Base-by-base conservation (phyloP, 1,140 invertebrate genomes). In the Heliothis virescens region DNA sequence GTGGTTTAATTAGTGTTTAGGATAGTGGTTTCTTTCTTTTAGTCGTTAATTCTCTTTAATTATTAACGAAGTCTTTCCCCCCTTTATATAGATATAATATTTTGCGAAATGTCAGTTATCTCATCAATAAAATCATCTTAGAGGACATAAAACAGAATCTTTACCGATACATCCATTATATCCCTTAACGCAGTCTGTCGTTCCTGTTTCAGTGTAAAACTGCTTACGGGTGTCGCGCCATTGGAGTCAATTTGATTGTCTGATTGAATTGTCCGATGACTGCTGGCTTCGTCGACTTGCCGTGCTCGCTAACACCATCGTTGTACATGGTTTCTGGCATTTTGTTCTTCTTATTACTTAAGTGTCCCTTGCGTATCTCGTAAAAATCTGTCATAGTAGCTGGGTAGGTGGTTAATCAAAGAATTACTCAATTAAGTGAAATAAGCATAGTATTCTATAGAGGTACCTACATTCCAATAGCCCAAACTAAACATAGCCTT, bases 241-340 rank as follows among this genome's bases (percentile, higher is more conserved):
- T 48, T 21, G 63, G 76, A 84, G 76, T 79, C 80, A 84, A 80
- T 82, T 80, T 79, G 79, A 75, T 81, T 71, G 55, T n/a, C 76
- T 82, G 79, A 85, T 82, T 83, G 77, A 77, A 83, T 69, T 76
- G 79, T 81, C 79, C 63, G 73, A 76, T 60, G 16, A 80, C 52
- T 52, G 41, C 60, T 52, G 48, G 18, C 63, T 67, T 78, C 69
- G 62, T 69, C 62, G 62, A 15, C 62, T 78, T 18, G 16, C 63
- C 34, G 67, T 34, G 26, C 50, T 26, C 48, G 34, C 18, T 69
- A 69, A 78, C 50, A 78, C 52, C 74, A 63, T 53, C 52, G n/a
- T 57, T 41, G 9, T 41, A 41, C 34, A 41, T 41, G 34, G 34
- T 7, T 5, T 41, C 34, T 41, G 34, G 1, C 9, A 5, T 41